Evolutionary conservation across 2,888 invertebrate species (phyloP).

Genomic region (Bugulina stolonifera): DNA sequence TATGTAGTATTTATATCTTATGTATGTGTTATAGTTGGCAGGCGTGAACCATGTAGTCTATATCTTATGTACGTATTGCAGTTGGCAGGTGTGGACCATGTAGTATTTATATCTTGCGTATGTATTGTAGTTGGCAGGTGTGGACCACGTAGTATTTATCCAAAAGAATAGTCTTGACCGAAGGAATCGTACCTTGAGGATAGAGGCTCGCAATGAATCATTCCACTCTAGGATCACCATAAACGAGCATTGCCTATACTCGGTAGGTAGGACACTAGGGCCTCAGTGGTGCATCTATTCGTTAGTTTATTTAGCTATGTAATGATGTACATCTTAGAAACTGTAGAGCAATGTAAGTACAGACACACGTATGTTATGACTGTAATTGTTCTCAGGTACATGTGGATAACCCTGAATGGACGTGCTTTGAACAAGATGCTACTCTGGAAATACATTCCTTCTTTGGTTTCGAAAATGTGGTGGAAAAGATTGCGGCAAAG

Average conservation of each 20-base stretch:
- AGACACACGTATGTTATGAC: no score
- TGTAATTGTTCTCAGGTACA: no score
- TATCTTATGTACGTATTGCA: no score
- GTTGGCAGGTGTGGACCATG: no score
- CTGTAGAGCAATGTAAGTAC: no score
- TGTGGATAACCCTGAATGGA: conserved; percentile 88
- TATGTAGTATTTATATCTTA: no score
- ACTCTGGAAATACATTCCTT: conserved; percentile 87
- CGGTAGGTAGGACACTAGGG: conserved; percentile 65
- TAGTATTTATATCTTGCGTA: no score
- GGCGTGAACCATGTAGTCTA: no score
- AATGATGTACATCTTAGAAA: no score
- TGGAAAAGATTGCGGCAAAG: conserved; percentile 92
- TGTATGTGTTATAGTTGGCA: no score
- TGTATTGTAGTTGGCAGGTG: conserved; percentile 75
- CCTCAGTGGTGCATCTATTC: no score
- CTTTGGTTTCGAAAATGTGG: conserved; percentile 86
- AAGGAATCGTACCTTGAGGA: conserved; percentile 70
- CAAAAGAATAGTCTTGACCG: conserved; percentile 82
- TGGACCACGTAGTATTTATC: conserved; percentile 81
- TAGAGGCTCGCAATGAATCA: conserved; percentile 87
- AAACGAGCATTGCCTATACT: conserved; percentile 79
- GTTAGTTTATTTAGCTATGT: no score
- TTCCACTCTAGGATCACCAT: conserved; percentile 77
- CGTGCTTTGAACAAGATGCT: conserved; percentile 90